phyloP scores from a whole-genome alignment of 1,140 invertebrate genomes.

The Sinella curviseta region DNA sequence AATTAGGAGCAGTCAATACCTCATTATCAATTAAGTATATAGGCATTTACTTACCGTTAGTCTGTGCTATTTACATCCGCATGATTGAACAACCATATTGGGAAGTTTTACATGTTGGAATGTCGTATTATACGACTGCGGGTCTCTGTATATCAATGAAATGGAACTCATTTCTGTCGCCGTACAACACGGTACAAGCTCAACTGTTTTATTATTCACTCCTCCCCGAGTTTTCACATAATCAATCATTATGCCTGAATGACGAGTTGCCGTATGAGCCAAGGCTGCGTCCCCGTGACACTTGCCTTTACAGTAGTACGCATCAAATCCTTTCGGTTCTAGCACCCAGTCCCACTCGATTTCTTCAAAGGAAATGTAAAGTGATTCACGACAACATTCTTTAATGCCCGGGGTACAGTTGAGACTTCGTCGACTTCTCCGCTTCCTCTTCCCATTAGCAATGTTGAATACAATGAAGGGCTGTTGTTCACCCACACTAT shows the following conservation, averaged over 20 bases:
- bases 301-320: conserved; percentile 79
- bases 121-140: conserved; percentile 59
- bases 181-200: conserved; percentile 75
- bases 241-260: conserved; percentile 69
- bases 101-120: conserved; percentile 73
- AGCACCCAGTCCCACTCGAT: conserved; percentile 88
- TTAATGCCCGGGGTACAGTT: conserved; percentile 67
- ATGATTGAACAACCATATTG: conserved; percentile 80
- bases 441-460: conserved; percentile 60
- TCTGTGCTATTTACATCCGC: conserved; percentile 62
- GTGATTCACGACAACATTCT: conserved; percentile 78
- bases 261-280: conserved; percentile 49
- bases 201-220: conserved; percentile 50
- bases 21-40: neutral
- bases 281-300: conserved; percentile 66
- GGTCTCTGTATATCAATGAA: conserved; percentile 71
- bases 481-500: conserved; percentile 64
- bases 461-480: conserved; percentile 73
- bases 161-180: conserved; percentile 74
- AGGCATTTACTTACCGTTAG: too few relatives aligned
- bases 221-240: conserved; percentile 1
- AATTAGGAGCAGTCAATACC: too few relatives aligned
- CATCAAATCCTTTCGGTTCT: conserved; percentile 74
- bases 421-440: conserved; percentile 65
- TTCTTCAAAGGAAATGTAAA: conserved; percentile 77